Base-by-base conservation (phyloP, 2,113 vertebrate species). In the Myrmecophaga tridactyla region DNA sequence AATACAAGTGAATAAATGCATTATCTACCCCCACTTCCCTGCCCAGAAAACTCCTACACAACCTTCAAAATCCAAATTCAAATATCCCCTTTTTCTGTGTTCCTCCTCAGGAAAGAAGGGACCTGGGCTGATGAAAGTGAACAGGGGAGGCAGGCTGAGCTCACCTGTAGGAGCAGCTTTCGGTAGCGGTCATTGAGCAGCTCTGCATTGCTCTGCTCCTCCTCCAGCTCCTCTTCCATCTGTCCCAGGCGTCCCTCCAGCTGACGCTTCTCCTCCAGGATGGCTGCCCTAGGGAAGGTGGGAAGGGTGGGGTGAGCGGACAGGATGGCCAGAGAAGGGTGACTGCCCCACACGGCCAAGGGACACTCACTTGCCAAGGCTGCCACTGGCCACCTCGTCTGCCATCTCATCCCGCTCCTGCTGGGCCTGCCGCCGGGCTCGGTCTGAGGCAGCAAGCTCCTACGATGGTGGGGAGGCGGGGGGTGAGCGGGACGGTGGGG, bases 211-310 rank as follows among this genome's bases (percentile, higher is more conserved):
- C 95, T 98, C 97, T 99, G 99, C 90, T 99, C 99, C 94, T 99
- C 99, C 90, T 99, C 99, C 92, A 99, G 97, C 93, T 99, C 99
- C 96, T 99, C 99, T 62, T 99, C 99, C 97, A 99, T 95, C 96
- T 99, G 98, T 90, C 96, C 97, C 58, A 99, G 98, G 36, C 99
- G 98, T 1, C 98, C 97, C 43, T 99, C 99, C 93, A 99, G 97
- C 95, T 99, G 98, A 23, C 99, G 97, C 93, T 99, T 99, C 97
- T 99, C 99, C 31, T 99, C 99, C 89, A 97, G 92, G 29, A 99
- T 85, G 0, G 97, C 98, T 0, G 98, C 97, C 98, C 99, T 99
- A 69, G 7, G 25, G 56, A 36, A 43, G 23, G 18, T 0, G 0
- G 6, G 18, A 21, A 20, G 3, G 1, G 8, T 5, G 13, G 5